Base-by-base conservation (phyloP, 1,140 invertebrate genomes). In the Phymorhynchus buccinoides region DNA sequence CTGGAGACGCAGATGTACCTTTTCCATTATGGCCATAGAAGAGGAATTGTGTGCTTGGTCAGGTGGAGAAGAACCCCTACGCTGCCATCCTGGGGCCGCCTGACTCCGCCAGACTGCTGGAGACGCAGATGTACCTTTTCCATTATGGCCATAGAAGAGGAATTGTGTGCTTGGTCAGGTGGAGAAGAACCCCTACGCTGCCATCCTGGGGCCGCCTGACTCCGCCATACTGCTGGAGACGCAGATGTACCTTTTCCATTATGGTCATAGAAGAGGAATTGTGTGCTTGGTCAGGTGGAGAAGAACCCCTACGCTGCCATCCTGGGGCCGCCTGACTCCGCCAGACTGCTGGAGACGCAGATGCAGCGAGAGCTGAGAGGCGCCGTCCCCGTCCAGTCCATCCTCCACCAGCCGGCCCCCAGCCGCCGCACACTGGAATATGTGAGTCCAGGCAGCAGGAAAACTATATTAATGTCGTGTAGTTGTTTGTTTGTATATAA, bases 121-220 rank as follows among this genome's bases (percentile, higher is more conserved):
- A 87, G 41, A 93, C 95, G 87, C 97, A 97, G 89, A 88, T 97
- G 1, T 88, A 95, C n/a, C n/a, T n/a, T n/a, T n/a, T n/a, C n/a
- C n/a, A n/a, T n/a, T n/a, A n/a, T n/a, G n/a, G n/a, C n/a, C n/a
- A n/a, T n/a, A n/a, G n/a, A n/a, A n/a, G n/a, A n/a, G n/a, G n/a
- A n/a, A n/a, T n/a, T n/a, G n/a, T n/a, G n/a, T n/a, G n/a, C n/a
- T n/a, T n/a, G n/a, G n/a, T n/a, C 32, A n/a, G 41, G 84, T 88
- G 56, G 86, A 87, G 48, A 80, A 86, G 27, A 90, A 90, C 80
- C 89, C 89, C 7, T 89, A 88, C 71, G 88, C 93, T 88, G 94
- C 92, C 32, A 87, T 96, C 1, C 91, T 96, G 44, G 94, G 91
- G 3, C 89, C 93, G 14, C 89, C 95, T 3, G 92, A 95, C n/a